Base-by-base conservation (phyloP, 1,140 invertebrate species). In the Ganaspis sp. region DNA sequence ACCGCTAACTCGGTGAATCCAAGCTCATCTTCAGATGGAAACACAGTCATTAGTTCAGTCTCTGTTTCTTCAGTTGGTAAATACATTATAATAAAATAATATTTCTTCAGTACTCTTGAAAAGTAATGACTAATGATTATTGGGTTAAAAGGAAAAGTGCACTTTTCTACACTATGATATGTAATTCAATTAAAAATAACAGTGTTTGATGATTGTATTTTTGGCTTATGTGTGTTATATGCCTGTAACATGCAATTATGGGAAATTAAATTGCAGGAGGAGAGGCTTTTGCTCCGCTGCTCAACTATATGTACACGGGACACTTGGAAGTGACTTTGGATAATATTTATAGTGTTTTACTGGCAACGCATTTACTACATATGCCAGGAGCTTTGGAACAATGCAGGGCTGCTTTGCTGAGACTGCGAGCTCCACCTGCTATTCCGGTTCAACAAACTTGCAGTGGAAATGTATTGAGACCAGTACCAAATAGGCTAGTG, bases 241-340 rank as follows among this genome's bases (percentile, higher is more conserved):
- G 4, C 11, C 21, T 17, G 42, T 26, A 75, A 75, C n/a, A n/a
- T n/a, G n/a, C n/a, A n/a, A n/a, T n/a, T n/a, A n/a, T n/a, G n/a
- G n/a, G n/a, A n/a, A n/a, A n/a, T n/a, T n/a, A 53, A 72, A 64
- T 38, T 72, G 8, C 69, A 90, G 88, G 87, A 77, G 92, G 94
- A 1, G 94, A 95, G 76, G 94, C 94, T 54, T 96, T 96, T 83
- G 94, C 94, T 1, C 94, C 94, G 0, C 84, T 96, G 1, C 89
- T 96, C 1, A 94, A 94, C 9, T 96, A 95, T 86, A 95, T 96
- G 94, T 95, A 95, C 88, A 95, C 95, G 1, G 95, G 95, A 1
- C 94, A 93, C 70, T 87, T 96, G 73, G 94, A 95, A 79, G 89
- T 96, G 21, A 95, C 93, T 34, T 87, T 94, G 19, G 93, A 93